Evolutionary conservation across 2,113 vertebrate species (phyloP), one percentile per base, ranked within the genome.

Genomic region (Tachysurus vachellii): DNA sequence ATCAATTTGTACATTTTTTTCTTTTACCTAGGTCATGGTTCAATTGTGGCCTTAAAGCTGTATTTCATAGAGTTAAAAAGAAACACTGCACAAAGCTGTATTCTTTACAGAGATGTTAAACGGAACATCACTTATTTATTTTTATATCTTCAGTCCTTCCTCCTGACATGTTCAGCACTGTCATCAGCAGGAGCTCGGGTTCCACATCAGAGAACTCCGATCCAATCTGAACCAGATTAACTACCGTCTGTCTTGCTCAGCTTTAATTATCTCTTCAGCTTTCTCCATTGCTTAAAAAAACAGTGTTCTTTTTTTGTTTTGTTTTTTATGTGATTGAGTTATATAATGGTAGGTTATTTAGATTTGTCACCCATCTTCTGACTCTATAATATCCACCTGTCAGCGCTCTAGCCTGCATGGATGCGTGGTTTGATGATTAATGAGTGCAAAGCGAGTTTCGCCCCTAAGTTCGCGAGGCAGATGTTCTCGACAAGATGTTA

Each of bases 371-470:
- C 31, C 54, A 73, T 66, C 28, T 81, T 57, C 82, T 13, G 17
- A 14, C 59, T 16, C 64, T 59, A 8, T 81, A 47, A 70, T 68
- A 36, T 23, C 47, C 42, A 31, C n/a, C 28, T 26, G 26, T 87
- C 53, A 50, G 68, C 73, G 56, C 59, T 16, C 23, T 66, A 14
- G 82, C 42, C 44, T 57, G 26, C 13, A 53, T 50, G 82, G 62
- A 81, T 47, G 54, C 16, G 28, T 50, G 64, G 82, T 71, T 36
- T 86, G 64, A 73, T 86, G 85, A 73, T 59, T 82, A 86, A 86
- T 82, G 68, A 73, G 64, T 17, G 54, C 68, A 81, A 23, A 31
- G 17, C 28, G 56, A 31, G 66, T 82, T 86, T 23, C 31, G 28
- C 26, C 16, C 26, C 19, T 19, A 26, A n/a, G 3, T 26, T 76